Percentiles rank a stretch among this genome's conserved stretches.
Evolutionary conservation across 2,797 vertebrate species (phyloP).

Genomic region (Gallinago solitaria): DNA sequence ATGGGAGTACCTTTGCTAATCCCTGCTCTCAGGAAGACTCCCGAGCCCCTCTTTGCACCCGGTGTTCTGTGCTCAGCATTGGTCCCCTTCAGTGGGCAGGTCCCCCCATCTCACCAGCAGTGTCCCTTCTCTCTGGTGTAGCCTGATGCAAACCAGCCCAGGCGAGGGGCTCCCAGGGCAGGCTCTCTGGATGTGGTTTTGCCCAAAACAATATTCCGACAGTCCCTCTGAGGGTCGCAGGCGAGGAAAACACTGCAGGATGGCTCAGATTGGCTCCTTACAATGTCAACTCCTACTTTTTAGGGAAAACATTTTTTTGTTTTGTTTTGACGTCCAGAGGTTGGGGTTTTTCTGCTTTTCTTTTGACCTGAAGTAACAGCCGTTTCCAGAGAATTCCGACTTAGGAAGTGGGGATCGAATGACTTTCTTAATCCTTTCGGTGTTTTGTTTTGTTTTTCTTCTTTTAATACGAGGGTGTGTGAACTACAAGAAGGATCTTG

Average conservation of each 20-base stretch:
- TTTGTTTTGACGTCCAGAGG: not conserved
- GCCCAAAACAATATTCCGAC: not conserved
- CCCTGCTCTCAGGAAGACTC: not conserved
- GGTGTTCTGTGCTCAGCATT: rapidly evolving
- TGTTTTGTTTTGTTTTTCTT: not conserved
- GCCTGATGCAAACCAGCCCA: not conserved
- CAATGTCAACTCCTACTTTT: rapidly evolving
- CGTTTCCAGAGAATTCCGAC: slow-evolving; percentile 11
- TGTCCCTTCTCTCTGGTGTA: not conserved
- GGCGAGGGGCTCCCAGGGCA: not conserved
- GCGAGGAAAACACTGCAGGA: not conserved
- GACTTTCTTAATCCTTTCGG: slow-evolving; percentile 15
- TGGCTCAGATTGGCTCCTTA: not conserved
- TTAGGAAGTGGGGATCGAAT: slow-evolving; percentile 9
- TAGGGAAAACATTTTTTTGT: not conserved
- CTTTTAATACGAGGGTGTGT: not conserved
- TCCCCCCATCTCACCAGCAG: not conserved
- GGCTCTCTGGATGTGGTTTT: not conserved
- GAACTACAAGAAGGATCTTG: slow-evolving; percentile 50
- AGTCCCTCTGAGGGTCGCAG: rapidly evolving
- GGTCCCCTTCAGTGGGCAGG: rapidly evolving
- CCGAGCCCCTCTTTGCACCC: too few species aligned
- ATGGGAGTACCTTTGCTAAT: not conserved
- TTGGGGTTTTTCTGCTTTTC: not conserved
- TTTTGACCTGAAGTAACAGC: not conserved